A percentile compares a stretch with the other conserved stretches of the same genome.
phyloP scores from a whole-genome alignment of 2,113 vertebrate genomes.

The Propithecus coquereli region DNA sequence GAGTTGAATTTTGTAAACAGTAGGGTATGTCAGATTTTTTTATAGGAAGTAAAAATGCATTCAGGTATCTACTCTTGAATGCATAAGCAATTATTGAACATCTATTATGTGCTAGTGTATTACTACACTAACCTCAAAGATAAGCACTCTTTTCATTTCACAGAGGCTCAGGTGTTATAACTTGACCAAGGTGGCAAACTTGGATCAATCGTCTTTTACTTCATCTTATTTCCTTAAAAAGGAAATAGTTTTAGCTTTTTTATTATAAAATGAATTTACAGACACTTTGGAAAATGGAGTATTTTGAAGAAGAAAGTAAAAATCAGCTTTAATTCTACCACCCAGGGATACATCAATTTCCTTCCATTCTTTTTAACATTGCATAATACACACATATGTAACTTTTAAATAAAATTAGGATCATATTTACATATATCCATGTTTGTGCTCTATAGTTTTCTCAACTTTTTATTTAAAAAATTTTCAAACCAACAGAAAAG shows the following conservation, averaged over 20 bases:
- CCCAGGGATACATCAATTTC: not conserved
- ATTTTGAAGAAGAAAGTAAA: slow-evolving; percentile 24
- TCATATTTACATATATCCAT: not conserved
- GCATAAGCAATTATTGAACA: not conserved
- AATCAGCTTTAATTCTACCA: not conserved
- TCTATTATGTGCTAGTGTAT: not conserved
- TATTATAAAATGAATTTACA: not conserved
- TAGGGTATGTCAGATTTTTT: not conserved
- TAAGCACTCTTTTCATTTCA: not conserved
- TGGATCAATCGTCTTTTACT: not conserved
- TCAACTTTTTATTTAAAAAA: not conserved
- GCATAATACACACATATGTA: not conserved
- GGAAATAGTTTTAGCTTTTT: not conserved
- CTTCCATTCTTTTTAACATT: not conserved
- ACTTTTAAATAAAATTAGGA: not conserved
- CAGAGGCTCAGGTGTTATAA: not conserved
- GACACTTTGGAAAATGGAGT: not conserved
- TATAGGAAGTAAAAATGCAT: not conserved
- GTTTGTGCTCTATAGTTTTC: not conserved
- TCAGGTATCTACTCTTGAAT: not conserved
- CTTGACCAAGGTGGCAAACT: not conserved
- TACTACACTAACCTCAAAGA: not conserved
- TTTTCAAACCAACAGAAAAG: not conserved
- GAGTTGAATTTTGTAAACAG: not conserved
- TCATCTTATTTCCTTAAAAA: slow-evolving; percentile 8